phyloP scores from a whole-genome alignment of 64 coral and sea anemone genomes.

The Montipora efflorescens region DNA sequence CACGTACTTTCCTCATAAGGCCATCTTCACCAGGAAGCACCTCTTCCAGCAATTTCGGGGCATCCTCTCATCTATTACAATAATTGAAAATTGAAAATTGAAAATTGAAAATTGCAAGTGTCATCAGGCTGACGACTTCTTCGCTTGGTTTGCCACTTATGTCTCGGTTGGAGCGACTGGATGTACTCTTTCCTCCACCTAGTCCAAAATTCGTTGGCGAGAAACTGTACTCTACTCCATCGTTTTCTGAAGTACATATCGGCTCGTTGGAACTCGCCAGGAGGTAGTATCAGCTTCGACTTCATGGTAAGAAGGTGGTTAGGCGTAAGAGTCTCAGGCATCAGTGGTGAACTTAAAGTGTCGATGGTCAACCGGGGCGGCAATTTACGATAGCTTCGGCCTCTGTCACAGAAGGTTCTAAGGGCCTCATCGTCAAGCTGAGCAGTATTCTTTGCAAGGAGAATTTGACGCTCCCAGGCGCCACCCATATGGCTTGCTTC shows the following conservation, averaged over 20 bases:
- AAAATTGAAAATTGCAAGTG: too few relatives aligned
- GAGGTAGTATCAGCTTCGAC: not conserved
- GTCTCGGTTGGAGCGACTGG: too few relatives aligned
- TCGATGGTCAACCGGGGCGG: not conserved
- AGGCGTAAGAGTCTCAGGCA: conserved; percentile 16
- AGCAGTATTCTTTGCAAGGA: not conserved
- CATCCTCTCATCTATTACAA: too few relatives aligned
- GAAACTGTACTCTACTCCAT: conserved; percentile 20
- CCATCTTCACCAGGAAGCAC: too few relatives aligned
- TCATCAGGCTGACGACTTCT: too few relatives aligned
- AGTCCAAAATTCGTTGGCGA: conserved; percentile 12
- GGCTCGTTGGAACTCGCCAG: conserved; percentile 18
- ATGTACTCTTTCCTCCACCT: not conserved
- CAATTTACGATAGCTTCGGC: conserved; percentile 26
- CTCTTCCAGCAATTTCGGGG: too few relatives aligned
- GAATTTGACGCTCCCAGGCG: conserved; percentile 41
- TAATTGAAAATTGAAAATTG: too few relatives aligned
- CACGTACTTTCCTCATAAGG: too few relatives aligned
- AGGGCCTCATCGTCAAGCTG: conserved; percentile 43
- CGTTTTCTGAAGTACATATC: conserved; percentile 26
- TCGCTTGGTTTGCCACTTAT: too few relatives aligned
- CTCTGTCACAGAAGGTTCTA: conserved; percentile 3
- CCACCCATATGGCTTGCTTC: conserved; percentile 25
- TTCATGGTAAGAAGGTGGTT: not conserved
- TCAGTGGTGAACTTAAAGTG: not conserved